phyloP scores from a whole-genome alignment of 1,140 invertebrate species.

The Colletes gigas region DNA sequence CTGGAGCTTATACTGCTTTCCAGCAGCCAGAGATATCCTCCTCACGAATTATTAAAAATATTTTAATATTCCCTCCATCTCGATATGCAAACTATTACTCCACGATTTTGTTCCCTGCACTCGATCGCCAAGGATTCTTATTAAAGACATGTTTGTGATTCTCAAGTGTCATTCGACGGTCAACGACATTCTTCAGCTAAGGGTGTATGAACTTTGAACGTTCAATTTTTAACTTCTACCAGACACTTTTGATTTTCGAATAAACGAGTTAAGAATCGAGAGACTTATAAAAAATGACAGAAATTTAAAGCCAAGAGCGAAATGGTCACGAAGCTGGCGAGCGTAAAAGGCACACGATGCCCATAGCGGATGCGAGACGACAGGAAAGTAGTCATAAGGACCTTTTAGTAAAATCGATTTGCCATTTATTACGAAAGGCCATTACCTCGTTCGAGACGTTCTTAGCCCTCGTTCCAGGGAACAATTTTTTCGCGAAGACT shows the following conservation, averaged over 20 bases:
- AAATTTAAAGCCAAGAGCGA: too few species aligned
- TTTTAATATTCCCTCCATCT: too few species aligned
- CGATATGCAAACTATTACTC: neutral
- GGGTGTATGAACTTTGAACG: too few species aligned
- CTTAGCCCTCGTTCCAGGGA: neutral
- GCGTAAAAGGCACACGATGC: neutral
- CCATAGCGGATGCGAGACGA: neutral
- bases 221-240: too few species aligned
- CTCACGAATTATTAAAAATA: neutral
- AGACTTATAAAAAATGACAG: too few species aligned
- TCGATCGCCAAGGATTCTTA: too few species aligned
- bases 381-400: neutral
- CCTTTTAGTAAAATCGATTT: slow-evolving; percentile 19
- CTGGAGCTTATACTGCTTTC: neutral
- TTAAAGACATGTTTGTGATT: too few species aligned
- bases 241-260: too few species aligned
- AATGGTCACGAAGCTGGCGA: neutral
- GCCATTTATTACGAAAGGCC: slow-evolving; percentile 33
- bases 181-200: too few species aligned
- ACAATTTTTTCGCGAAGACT: neutral
- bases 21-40: neutral
- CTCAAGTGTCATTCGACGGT: too few species aligned
- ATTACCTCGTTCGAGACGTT: neutral
- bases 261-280: too few species aligned
- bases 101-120: too few species aligned